phyloP scores from a whole-genome alignment of 2,888 invertebrate genomes.

The Byasa hedistus region DNA sequence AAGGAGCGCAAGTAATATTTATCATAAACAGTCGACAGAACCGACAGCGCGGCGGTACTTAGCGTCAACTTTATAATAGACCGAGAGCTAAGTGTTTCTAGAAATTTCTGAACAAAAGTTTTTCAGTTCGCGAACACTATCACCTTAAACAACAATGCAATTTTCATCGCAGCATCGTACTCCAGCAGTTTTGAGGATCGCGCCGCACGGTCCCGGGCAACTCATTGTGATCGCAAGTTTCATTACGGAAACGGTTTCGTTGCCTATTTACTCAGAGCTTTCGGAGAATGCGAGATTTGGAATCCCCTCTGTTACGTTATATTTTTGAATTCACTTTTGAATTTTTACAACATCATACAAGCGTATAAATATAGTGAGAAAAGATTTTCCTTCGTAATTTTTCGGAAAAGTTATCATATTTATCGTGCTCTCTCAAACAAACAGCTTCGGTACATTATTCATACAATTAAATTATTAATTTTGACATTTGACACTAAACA shows the following conservation, averaged over 20 bases:
- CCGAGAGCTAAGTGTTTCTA: constrained; percentile 27
- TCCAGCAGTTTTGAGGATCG: constrained; percentile 31
- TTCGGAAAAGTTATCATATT: too few species aligned
- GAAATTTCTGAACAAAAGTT: constrained; percentile 27
- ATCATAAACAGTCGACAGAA: constrained; percentile 26
- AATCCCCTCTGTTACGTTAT: neutral
- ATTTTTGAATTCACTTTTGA: neutral
- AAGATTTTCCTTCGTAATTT: too few species aligned
- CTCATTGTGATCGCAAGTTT: constrained; percentile 22
- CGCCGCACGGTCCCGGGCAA: constrained; percentile 36
- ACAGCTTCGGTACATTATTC: too few species aligned
- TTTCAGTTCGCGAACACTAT: constrained; percentile 24
- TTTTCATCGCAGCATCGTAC: constrained; percentile 18
- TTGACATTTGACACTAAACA: too few species aligned
- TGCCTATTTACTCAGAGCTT: constrained; percentile 11
- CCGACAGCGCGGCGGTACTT: constrained; percentile 23
- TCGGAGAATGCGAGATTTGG: neutral
- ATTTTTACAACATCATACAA: too few species aligned
- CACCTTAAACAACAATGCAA: constrained; percentile 25
- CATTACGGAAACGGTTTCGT: neutral
- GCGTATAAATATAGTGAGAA: too few species aligned
- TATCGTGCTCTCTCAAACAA: too few species aligned
- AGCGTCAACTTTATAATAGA: constrained; percentile 30
- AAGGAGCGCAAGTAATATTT: constrained; percentile 18
- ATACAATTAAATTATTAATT: too few species aligned